Percentiles rank a stretch among this genome's conserved stretches.
These are phyloP conservation scores for Lepisosteus osseus DNA, from an alignment of 2,113 vertebrate genomes.

Conservation along the genomic window DNA sequence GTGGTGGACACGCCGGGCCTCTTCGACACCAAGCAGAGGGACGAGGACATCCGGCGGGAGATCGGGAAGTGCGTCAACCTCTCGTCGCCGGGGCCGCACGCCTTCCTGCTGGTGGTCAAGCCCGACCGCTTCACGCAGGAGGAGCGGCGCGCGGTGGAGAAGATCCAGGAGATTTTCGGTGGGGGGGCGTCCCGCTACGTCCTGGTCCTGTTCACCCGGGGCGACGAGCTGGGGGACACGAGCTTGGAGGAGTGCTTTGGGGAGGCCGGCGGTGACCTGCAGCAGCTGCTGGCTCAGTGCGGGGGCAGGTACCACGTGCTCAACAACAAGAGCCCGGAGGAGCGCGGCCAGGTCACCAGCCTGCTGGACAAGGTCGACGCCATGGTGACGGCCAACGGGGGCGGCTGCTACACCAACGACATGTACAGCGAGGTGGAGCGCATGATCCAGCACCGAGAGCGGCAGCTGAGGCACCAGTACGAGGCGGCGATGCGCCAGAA, in stretches of 20 bases:
- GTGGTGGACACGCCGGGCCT: slow-evolving; percentile 1
- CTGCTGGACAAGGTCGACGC: not conserved
- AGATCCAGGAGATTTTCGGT: not conserved
- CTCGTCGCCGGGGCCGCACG: not conserved
- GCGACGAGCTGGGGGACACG: not conserved
- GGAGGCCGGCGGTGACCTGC: not conserved
- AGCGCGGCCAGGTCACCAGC: not conserved
- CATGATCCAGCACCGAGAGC: not conserved
- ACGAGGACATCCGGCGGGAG: not conserved
- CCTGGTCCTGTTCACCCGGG: not conserved
- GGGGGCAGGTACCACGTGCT: not conserved
- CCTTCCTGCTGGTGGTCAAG: not conserved
- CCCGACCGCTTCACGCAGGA: not conserved
- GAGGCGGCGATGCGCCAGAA: no score
- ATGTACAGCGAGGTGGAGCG: not conserved
- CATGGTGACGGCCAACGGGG: not conserved
- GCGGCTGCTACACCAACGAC: not conserved
- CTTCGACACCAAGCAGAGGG: not conserved
- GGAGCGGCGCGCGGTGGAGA: not conserved
- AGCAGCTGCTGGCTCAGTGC: not conserved
- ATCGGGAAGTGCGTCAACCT: not conserved
- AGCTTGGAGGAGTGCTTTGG: not conserved
- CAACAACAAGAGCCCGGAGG: not conserved
- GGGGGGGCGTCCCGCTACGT: not conserved
- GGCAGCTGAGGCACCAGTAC: not conserved